phyloP scores from a whole-genome alignment of 2,888 invertebrate species.

The Helleia helle region DNA sequence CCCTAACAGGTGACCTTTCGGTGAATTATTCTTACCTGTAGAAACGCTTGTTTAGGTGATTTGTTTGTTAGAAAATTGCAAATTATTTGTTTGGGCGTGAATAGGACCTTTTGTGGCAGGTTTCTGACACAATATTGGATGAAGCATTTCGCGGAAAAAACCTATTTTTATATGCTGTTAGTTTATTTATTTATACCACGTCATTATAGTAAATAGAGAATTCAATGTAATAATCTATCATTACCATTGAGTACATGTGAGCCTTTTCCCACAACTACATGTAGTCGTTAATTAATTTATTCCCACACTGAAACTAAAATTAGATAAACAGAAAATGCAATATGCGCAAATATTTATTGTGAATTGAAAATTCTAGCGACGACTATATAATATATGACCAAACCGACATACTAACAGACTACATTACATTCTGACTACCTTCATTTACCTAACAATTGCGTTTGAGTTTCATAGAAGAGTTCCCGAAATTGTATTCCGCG shows the following conservation, averaged over 20 bases:
- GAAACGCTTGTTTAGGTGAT: constrained; percentile 69
- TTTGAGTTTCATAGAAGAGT: too few species aligned
- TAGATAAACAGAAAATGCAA: constrained; percentile 7
- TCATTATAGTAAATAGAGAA: constrained; percentile 4
- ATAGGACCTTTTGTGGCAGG: constrained; percentile 34
- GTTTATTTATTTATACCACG: too few species aligned
- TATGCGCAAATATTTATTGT: background rate
- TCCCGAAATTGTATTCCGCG: too few species aligned
- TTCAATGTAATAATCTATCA: constrained; percentile 2
- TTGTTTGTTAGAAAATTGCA: constrained; percentile 60
- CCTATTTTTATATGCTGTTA: too few species aligned
- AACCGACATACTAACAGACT: too few species aligned
- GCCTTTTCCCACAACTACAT: constrained; percentile 9
- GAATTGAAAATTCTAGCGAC: too few species aligned
- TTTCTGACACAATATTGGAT: constrained; percentile 22
- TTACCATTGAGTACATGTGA: constrained; percentile 8
- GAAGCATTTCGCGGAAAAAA: too few species aligned
- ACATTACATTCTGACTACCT: too few species aligned
- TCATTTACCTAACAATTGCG: too few species aligned
- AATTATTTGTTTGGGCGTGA: constrained; percentile 39
- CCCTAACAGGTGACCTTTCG: constrained; percentile 71
- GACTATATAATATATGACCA: too few species aligned
- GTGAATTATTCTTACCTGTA: constrained; percentile 69
- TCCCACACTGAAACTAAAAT: constrained; percentile 9
- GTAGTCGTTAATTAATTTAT: constrained; percentile 8